phyloP scores from a whole-genome alignment of 2,797 vertebrate species.

The Crotalus adamanteus region DNA sequence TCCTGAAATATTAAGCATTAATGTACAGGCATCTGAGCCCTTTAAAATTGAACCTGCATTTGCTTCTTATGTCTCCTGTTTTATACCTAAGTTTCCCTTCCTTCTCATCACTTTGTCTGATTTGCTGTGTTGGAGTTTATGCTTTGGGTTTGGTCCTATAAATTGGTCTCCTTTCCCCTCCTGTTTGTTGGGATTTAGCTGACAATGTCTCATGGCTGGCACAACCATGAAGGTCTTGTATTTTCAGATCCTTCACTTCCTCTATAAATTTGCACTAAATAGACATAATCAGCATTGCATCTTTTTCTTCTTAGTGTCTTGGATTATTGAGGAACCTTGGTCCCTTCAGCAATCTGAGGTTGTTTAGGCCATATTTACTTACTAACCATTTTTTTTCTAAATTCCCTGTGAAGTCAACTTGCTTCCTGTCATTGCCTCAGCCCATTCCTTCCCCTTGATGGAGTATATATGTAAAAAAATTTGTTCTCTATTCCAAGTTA shows the following conservation, averaged over 20 bases:
- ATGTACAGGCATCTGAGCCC: too few relatives aligned
- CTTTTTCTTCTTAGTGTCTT: background rate
- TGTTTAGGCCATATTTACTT: background rate
- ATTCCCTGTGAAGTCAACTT: background rate
- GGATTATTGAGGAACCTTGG: background rate
- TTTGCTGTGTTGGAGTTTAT: background rate
- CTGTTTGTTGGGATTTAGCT: background rate
- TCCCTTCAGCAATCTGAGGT: background rate
- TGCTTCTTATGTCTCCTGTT: background rate
- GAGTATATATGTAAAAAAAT: background rate
- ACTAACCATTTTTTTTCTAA: background rate
- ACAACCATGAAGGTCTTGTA: background rate
- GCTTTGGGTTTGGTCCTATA: background rate
- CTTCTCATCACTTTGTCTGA: background rate
- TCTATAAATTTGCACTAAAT: background rate
- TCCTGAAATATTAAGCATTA: too few relatives aligned
- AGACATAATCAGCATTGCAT: background rate
- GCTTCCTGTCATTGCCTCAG: background rate
- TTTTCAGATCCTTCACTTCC: background rate
- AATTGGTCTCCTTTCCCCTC: background rate
- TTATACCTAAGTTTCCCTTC: background rate
- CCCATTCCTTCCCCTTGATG: background rate
- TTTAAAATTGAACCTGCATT: background rate
- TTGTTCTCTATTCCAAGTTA: background rate
- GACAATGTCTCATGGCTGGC: background rate